Base-by-base conservation (phyloP, 37 sponge, comb jelly and placozoan species). In the Oscarella lobularis region DNA sequence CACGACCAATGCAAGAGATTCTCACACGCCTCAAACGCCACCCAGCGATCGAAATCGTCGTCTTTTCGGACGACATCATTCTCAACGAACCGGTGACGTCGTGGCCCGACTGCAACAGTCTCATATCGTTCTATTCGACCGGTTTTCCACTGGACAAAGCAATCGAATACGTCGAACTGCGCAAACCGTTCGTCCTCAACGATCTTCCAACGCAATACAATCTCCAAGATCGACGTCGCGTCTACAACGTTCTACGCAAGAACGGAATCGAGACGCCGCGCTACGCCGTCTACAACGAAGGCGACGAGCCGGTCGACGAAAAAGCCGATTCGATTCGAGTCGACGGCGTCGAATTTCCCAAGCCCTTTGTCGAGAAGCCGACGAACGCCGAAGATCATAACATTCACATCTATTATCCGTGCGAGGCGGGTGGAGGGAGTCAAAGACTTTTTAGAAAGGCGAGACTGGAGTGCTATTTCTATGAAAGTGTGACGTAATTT, bases 351-450 rank as follows among this genome's bases (percentile, higher is more conserved):
- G 75, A 75, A 30, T 95, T 95, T 67, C 86, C 85, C 73, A 95
- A 91, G 69, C 96, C 96, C 3, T 95, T 95, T 82, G 96, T 95
- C 35, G 96, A 95, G 82, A 95, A 95, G 37, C 96, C 96, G 0
- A 73, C 91, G 2, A 80, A 86, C 31, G 96, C 92, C 0, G 96
- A 95, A 39, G 92, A 95, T 67, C 96, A 95, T 81, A 88, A 85
- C 38, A 77, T 95, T 9, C 77, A 86, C 82, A 95, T 95, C 38
- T 95, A 95, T 80, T 95, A 89, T 55, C 96, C 96, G n/a, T 78
- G 83, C 9, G 84, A 83, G 48, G 88, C 88, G 65, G 96, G 96
- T 27, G 96, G 96, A 31, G 96, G 96, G 1, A 82, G 81, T 39
- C 92, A 91, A 79, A 68, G 83, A 39, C 87, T 95, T 39, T 95